Evolutionary conservation across 2,888 invertebrate genomes (phyloP), one percentile per base, ranked within the genome.

Genomic region (Belgica antarctica): DNA sequence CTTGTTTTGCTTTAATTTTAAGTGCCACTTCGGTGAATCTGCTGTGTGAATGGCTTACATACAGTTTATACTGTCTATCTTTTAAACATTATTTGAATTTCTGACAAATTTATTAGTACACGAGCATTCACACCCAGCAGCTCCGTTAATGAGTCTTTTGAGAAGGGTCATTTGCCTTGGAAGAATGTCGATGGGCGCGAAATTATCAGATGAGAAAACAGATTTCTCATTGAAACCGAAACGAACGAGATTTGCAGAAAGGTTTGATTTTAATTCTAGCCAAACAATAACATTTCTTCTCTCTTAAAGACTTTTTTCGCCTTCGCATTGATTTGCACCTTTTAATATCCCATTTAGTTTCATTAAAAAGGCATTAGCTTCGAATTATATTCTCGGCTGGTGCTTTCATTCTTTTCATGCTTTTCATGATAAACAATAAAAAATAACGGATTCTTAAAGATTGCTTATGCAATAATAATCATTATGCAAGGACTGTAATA

Each of bases 401-500:
- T 41, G 12, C 34, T 31, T 31, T 8, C 34, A 52, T 52, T 52
- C 17, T 52, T 52, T 52, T 52, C 52, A 3, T 5, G 46, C 7
- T 17, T 57, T 24, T 57, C 5, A 46, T 31, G 34, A 31, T 31
- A 31, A 31, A 31, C 34, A 31, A 46, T 52, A 22, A 15, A 4
- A 52, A 52, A 5, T n/a, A n/a, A n/a, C n/a, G n/a, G n/a, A n/a
- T n/a, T n/a, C 52, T 52, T 22, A 8, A 7, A 52, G 17, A 52
- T 17, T 22, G 19, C 2, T 63, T 41, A 27, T 66, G 65, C 65
- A 66, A 66, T 66, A 66, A 66, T 66, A 66, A 66, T 66, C 46
- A 65, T 65, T 65, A 65, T 66, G 65, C 65, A 66, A 5, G 25
- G 36, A 66, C 10, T 8, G 41, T 65, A 24, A 15, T 68, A 57